Base-by-base conservation (phyloP, 1,140 invertebrate genomes). In the Apis cerana region DNA sequence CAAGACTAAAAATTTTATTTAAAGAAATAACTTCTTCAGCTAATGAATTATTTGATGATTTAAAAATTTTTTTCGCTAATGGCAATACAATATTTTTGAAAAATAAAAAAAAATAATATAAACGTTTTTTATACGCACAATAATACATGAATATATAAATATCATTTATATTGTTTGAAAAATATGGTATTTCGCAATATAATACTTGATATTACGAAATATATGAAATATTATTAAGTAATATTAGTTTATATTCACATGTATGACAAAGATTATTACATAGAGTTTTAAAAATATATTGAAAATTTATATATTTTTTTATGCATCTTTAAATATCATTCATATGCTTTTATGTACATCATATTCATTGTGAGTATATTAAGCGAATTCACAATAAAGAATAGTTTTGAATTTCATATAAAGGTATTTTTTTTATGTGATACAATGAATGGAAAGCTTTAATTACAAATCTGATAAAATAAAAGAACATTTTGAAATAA, bases 1-100 rank as follows among this genome's bases (percentile, higher is more conserved):
- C 94, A 95, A 86, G 95, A 95, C 93, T 92, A 91, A 90, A 54
- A 70, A 23, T 48, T 64, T 62, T 33, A 56, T 48, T 33, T 54
- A 12, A 64, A 21, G 13, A 65, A 65, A 65, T 48, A 61, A 27
- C 48, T 75, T 75, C 48, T 17, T 58, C 33, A 12, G 33, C 23
- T n/a, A n/a, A 74, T 74, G 17, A 43, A 56, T n/a, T 27, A 9
- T 52, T 48, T 11, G 21, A 62, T 15, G 54, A 23, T 43, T 59
- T 33, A 56, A 33, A 83, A 33, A 27, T 43, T 69, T 15, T 74
- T 33, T 17, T 27, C 56, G n/a, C 56, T 61, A 70, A 17, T 52
- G n/a, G 58, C 52, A 17, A 67, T 15, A 62, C 52, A 62, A 72
- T 68, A 50, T 62, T 64, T 43, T 79, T 21, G 10, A n/a, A 64